Evolutionary conservation across 2,113 vertebrate genomes (phyloP).

Genomic region (Sterna hirundo): DNA sequence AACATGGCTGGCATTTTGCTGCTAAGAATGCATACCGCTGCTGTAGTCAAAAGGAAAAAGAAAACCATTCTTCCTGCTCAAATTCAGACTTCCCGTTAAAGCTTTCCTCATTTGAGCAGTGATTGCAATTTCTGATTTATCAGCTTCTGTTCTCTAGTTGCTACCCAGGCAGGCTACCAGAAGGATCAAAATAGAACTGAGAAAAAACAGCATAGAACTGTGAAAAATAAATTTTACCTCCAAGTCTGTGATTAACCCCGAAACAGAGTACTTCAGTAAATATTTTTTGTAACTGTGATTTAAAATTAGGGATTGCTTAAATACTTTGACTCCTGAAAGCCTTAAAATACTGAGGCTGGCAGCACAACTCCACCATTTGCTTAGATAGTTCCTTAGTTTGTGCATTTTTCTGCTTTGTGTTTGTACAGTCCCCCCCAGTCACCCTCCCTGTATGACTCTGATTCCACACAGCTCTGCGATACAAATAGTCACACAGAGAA

Average conservation of each 20-base stretch:
- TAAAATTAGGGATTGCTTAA: conserved; percentile 14
- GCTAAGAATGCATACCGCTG: not conserved
- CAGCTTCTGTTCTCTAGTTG: not conserved
- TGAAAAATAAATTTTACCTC: not conserved
- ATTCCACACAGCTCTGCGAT: not conserved
- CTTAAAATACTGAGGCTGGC: conserved; percentile 3
- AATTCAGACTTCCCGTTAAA: not conserved
- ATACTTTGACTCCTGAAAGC: not conserved
- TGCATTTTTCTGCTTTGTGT: not conserved
- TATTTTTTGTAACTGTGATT: not conserved
- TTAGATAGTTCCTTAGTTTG: not conserved
- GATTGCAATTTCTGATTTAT: not conserved
- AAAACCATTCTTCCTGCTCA: not conserved
- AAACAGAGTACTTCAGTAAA: not conserved
- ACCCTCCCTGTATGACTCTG: not conserved
- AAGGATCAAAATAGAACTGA: not conserved
- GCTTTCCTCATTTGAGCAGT: not conserved
- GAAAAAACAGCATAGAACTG: not conserved
- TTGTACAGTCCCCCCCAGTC: not conserved
- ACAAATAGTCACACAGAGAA: not conserved
- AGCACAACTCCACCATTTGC: not conserved
- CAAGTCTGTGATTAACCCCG: not conserved
- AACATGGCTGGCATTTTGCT: not conserved
- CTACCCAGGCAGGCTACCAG: not conserved
- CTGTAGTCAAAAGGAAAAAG: not conserved